A percentile compares a stretch with the other conserved stretches of the same genome.
phyloP scores from a whole-genome alignment of 2,797 vertebrate species.

The Oreortyx pictus region DNA sequence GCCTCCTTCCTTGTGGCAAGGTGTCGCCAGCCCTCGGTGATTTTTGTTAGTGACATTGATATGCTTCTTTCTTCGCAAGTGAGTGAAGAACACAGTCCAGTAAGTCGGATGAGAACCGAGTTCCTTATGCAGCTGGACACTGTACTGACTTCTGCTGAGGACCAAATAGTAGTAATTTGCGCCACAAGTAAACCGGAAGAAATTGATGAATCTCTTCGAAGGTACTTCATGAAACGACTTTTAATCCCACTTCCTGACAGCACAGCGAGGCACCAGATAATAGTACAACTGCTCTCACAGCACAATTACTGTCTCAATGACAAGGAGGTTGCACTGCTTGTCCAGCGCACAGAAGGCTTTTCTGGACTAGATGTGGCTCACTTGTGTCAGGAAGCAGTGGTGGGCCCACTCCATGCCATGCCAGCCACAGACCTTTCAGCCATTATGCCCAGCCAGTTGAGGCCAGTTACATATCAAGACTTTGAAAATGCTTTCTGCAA shows the following conservation, averaged over 20 bases:
- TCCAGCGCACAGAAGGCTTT: conserved; percentile 98
- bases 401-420: conserved; percentile 93
- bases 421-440: conserved; percentile 91
- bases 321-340: conserved; percentile 97
- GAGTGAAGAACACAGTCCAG: conserved; percentile 91
- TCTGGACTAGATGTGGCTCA: conserved; percentile 96
- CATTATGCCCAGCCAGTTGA: conserved; percentile 95
- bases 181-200: conserved; percentile 98
- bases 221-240: conserved; percentile 98
- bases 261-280: conserved; percentile 97
- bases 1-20: conserved; percentile 95
- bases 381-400: conserved; percentile 96
- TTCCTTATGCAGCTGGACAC: conserved; percentile 97
- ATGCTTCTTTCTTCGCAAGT: conserved; percentile 92
- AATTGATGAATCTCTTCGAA: conserved; percentile 96
- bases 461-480: conserved; percentile 97
- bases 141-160: conserved; percentile 93
- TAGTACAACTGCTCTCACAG: conserved; percentile 98
- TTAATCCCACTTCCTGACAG: conserved; percentile 97
- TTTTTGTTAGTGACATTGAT: conserved; percentile 97
- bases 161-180: conserved; percentile 97
- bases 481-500: conserved; percentile 99
- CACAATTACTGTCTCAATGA: conserved; percentile 99
- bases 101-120: conserved; percentile 94
- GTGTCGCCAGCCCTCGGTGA: conserved; percentile 95